Conservation (phyloP, 2,888 invertebrate genomes). For the Xylocampa areola region DNA sequence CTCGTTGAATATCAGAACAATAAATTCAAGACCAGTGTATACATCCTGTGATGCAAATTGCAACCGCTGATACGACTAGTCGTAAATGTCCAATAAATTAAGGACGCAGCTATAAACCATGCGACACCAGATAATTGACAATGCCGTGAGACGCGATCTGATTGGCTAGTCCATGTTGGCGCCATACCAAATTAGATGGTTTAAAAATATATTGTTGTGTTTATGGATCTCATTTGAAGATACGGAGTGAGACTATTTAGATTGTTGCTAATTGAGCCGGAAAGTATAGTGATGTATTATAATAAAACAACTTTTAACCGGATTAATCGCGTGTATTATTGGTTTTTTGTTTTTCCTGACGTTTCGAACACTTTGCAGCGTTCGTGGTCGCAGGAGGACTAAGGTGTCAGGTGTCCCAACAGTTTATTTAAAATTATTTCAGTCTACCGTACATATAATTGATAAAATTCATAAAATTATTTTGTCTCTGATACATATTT, state of each 20-base stretch:
- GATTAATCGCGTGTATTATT: no score
- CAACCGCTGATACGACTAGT: constrained; percentile 8
- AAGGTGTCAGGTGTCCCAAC: no score
- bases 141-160: constrained; percentile 3
- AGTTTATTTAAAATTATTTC: no score
- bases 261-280: not conserved
- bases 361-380: no score
- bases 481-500: no score
- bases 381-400: no score
- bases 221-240: not conserved
- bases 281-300: not conserved
- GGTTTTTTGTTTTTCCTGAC: no score
- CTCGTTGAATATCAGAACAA: no score
- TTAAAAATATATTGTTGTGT: not conserved
- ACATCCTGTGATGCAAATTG: not conserved
- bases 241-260: not conserved
- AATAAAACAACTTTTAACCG: no score
- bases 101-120: constrained; percentile 8
- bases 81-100: constrained; percentile 33
- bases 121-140: constrained; percentile 17
- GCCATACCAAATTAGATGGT: constrained; percentile 21
- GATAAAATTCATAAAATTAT: no score
- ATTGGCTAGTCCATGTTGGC: constrained; percentile 44
- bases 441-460: no score
- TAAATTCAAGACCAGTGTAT: no score